Conservation (phyloP, 2,113 vertebrate genomes). For the Lophotis ruficrista region DNA sequence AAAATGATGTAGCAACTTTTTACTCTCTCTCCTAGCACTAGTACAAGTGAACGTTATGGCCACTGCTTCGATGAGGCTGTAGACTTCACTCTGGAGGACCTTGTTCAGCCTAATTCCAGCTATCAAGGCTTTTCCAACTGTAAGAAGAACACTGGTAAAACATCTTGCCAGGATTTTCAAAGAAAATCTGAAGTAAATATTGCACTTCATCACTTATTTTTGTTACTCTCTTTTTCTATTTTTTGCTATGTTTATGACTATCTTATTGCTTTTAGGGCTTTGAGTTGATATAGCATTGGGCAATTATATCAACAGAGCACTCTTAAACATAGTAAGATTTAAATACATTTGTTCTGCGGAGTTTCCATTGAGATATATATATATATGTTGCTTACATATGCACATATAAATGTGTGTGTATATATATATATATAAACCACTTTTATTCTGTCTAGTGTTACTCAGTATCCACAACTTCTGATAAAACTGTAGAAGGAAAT, state of each 20-base stretch:
- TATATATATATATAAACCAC: neutral
- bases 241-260: neutral
- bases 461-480: neutral
- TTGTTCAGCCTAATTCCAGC: slow-evolving; percentile 48
- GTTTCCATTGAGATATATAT: neutral
- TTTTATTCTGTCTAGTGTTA: slow-evolving; percentile 57
- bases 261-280: neutral
- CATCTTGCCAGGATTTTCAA: slow-evolving; percentile 33
- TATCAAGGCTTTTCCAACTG: neutral
- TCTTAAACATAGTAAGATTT: neutral
- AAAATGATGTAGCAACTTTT: neutral
- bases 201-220: neutral
- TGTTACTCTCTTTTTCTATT: neutral
- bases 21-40: slow-evolving; percentile 38
- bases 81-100: slow-evolving; percentile 69
- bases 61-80: slow-evolving; percentile 26
- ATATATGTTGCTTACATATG: neutral
- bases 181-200: slow-evolving; percentile 70
- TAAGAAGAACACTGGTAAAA: slow-evolving; percentile 51
- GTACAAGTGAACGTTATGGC: slow-evolving; percentile 35
- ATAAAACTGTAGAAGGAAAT: slow-evolving; percentile 70
- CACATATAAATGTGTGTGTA: accelerated
- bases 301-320: accelerated
- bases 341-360: neutral
- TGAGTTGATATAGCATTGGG: neutral